A percentile compares a stretch with the other conserved stretches of the same genome.
phyloP scores from a whole-genome alignment of 2,888 invertebrate species.

The Sarcophaga carnaria region DNA sequence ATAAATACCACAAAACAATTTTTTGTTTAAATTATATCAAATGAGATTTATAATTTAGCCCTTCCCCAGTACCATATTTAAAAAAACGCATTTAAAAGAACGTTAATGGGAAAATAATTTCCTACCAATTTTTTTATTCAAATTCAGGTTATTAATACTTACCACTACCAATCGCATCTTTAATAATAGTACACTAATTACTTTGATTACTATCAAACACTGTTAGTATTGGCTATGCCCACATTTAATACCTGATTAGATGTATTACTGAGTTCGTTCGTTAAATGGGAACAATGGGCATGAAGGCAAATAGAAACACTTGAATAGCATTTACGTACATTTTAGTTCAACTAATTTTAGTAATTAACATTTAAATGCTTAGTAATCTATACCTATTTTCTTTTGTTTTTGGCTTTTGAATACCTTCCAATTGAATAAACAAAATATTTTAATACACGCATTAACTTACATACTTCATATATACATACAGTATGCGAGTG shows the following conservation, averaged over 20 bases:
- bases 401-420: neutral
- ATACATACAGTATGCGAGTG: neutral
- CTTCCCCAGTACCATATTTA: too few relatives aligned
- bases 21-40: too few relatives aligned
- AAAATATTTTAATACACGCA: conserved; percentile 17
- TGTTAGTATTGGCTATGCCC: neutral
- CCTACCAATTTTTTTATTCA: neutral
- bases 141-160: conserved; percentile 2
- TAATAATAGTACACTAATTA: too few relatives aligned
- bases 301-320: neutral
- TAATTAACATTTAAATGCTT: conserved; percentile 46
- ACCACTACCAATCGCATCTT: neutral
- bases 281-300: neutral
- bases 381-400: conserved; percentile 26
- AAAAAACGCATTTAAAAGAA: neutral
- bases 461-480: neutral
- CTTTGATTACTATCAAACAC: neutral
- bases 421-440: conserved; percentile 32
- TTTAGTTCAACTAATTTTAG: conserved; percentile 39
- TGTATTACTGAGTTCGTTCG: conserved; percentile 7
- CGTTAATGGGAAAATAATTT: conserved; percentile 3
- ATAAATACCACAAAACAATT: too few relatives aligned
- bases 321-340: neutral
- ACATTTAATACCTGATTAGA: conserved; percentile 13
- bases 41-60: too few relatives aligned